A percentile compares a stretch with the other conserved stretches of the same genome.
phyloP scores from a whole-genome alignment of 1,140 invertebrate genomes.

The Rhynchophorus ferrugineus region DNA sequence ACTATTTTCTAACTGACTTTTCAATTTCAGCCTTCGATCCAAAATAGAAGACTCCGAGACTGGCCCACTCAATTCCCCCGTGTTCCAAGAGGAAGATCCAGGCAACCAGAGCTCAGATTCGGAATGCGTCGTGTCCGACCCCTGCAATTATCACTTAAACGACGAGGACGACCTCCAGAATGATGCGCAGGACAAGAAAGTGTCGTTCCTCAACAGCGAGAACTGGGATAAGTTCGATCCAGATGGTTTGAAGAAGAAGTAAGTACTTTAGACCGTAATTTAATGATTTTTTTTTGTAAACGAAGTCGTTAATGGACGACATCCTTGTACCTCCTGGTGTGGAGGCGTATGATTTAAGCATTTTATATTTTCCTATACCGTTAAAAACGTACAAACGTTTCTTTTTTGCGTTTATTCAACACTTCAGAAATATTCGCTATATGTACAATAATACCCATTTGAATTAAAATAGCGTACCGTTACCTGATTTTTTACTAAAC shows the following conservation, averaged over 20 bases:
- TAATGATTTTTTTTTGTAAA: conserved; percentile 1
- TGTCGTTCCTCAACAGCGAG: conserved; percentile 37
- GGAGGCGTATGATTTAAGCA: too few relatives aligned
- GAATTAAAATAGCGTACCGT: too few relatives aligned
- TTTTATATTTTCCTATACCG: too few relatives aligned
- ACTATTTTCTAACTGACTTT: too few relatives aligned
- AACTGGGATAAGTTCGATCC: conserved; percentile 27
- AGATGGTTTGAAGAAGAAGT: conserved; percentile 30
- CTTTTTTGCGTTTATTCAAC: too few relatives aligned
- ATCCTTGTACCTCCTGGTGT: too few relatives aligned
- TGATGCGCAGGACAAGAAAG: conserved; percentile 36
- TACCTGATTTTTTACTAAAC: too few relatives aligned
- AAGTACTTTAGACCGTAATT: not conserved
- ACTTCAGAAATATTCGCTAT: too few relatives aligned
- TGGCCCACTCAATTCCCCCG: conserved; percentile 29
- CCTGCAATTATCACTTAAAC: conserved; percentile 27
- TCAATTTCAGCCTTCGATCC: conserved; percentile 13
- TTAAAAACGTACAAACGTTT: too few relatives aligned
- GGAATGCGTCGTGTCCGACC: conserved; percentile 38
- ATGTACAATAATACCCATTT: too few relatives aligned
- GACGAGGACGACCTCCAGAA: conserved; percentile 2
- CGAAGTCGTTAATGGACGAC: too few relatives aligned
- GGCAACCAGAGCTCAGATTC: conserved; percentile 36
- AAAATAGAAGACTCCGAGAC: conserved; percentile 31
- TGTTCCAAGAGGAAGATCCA: conserved; percentile 25